phyloP scores from a whole-genome alignment of 1,140 invertebrate genomes.

The Drosophila mayri region DNA sequence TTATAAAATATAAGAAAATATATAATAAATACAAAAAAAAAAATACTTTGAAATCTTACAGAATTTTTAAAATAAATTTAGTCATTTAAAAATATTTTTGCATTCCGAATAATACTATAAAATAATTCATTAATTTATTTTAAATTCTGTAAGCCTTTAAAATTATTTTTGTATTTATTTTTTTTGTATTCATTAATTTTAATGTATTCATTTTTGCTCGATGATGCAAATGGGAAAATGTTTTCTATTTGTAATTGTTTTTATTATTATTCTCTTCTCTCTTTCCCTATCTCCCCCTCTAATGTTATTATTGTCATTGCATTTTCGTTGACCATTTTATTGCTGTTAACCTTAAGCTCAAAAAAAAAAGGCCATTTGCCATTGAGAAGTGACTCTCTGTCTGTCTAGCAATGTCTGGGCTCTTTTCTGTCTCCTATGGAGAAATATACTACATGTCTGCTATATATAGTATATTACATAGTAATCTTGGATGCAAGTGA shows the following conservation, averaged over 20 bases:
- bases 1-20: too few species aligned
- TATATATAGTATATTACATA: background rate
- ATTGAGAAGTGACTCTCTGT: conserved; percentile 61
- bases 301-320: conserved; percentile 37
- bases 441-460: conserved; percentile 7
- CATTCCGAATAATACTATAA: too few species aligned
- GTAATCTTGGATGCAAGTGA: conserved; percentile 1
- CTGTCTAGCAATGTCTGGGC: conserved; percentile 22
- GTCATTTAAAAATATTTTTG: background rate
- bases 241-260: conserved; percentile 10
- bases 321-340: conserved; percentile 60
- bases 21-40: background rate
- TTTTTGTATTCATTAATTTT: background rate
- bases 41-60: background rate
- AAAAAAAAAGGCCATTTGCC: conserved; percentile 62
- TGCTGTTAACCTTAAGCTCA: conserved; percentile 78
- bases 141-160: too few species aligned
- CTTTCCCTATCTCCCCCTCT: conserved; percentile 9
- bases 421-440: conserved; percentile 28
- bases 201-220: background rate
- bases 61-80: too few species aligned
- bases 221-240: conserved; percentile 27
- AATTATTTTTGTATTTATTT: too few species aligned
- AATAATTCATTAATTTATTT: too few species aligned
- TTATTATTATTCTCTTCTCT: conserved; percentile 12